Conservation (phyloP, 2,888 invertebrate genomes). For the Arge pagana region DNA sequence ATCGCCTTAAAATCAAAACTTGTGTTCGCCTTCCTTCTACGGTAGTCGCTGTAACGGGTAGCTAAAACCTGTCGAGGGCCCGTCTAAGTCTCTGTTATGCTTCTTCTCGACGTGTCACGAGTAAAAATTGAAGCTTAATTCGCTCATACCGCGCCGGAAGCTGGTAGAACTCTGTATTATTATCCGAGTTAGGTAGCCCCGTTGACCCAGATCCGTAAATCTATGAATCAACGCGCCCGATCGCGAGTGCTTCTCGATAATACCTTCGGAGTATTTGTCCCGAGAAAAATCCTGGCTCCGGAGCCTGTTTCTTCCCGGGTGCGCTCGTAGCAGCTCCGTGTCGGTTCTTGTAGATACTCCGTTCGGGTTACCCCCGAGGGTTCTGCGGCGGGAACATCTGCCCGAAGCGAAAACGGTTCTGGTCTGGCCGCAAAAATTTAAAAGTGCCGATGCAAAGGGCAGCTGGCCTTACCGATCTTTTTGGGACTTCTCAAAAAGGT, state of each 20-base stretch:
- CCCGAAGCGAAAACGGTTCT: background rate
- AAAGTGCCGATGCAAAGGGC: no score
- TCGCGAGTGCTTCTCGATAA: constrained; percentile 26
- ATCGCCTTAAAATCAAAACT: constrained; percentile 45
- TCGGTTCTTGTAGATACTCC: no score
- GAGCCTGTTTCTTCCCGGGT: constrained; percentile 29
- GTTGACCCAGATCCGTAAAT: no score
- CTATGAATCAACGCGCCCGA: no score
- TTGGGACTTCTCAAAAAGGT: constrained; percentile 1
- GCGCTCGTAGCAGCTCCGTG: no score
- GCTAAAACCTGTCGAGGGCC: constrained; percentile 35
- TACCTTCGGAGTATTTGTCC: constrained; percentile 26
- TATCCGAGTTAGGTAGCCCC: constrained; percentile 7
- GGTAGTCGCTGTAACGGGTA: constrained; percentile 37
- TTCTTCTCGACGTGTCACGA: background rate
- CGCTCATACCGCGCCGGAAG: constrained; percentile 31
- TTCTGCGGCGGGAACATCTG: constrained; percentile 31
- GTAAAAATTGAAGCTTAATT: no score
- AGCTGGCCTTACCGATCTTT: constrained; percentile 19
- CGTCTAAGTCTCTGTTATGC: constrained; percentile 35
- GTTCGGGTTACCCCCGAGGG: constrained; percentile 31
- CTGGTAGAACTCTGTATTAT: constrained; percentile 24
- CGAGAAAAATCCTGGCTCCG: constrained; percentile 35
- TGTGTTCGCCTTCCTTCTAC: constrained; percentile 35
- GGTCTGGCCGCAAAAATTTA: no score